Evolutionary conservation across 2,888 invertebrate species (phyloP).

Genomic region (Parapristionchus giblindavisi): DNA sequence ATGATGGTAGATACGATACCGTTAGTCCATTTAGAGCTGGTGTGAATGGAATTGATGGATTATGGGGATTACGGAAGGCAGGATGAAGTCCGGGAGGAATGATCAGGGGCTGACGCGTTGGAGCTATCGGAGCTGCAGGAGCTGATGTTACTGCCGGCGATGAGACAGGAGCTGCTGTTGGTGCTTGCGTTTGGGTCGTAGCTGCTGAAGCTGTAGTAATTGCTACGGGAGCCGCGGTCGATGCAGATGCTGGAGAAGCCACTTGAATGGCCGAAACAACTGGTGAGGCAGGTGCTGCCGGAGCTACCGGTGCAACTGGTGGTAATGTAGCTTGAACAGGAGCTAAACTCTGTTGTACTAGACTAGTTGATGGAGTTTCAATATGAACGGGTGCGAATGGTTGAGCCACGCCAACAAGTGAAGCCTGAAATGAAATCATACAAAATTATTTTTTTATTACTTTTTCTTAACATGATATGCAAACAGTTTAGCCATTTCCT

Average conservation of each 20-base stretch:
- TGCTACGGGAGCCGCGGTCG: not conserved
- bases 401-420: too few relatives aligned
- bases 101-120: too few relatives aligned
- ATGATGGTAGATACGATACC: too few relatives aligned
- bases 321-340: not conserved
- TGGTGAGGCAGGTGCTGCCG: not conserved
- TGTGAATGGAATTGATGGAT: conserved; percentile 32
- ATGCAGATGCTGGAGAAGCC: not conserved
- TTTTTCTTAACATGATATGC: not conserved
- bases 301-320: too few relatives aligned
- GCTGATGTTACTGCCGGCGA: not conserved
- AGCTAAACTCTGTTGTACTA: not conserved
- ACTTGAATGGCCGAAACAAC: too few relatives aligned
- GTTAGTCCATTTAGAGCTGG: conserved; percentile 27
- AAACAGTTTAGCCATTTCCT: not conserved
- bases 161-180: not conserved
- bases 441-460: too few relatives aligned
- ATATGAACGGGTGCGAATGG: too few relatives aligned
- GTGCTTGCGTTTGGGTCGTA: not conserved
- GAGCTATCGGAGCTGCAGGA: not conserved
- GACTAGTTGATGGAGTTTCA: too few relatives aligned
- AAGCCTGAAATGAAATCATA: too few relatives aligned
- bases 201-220: not conserved
- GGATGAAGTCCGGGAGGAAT: not conserved
- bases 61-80: conserved; percentile 13